These are phyloP conservation scores for Melieria picta DNA, from an alignment of 2,888 invertebrate species.

Conservation along the genomic window DNA sequence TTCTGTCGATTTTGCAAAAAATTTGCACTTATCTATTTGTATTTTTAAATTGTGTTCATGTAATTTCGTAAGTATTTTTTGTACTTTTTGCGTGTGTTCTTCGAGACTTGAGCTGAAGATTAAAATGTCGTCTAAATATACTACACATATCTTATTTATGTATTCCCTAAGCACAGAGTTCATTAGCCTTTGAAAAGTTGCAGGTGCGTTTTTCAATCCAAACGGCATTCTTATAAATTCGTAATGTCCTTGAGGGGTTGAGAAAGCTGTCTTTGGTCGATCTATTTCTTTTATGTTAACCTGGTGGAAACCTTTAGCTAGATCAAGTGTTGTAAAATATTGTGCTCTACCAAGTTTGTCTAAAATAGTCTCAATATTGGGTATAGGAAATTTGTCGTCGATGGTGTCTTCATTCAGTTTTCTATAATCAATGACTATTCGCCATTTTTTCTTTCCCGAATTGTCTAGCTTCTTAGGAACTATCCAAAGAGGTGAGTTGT, in stretches of 20 bases:
- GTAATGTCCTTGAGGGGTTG: slow-evolving; percentile 10
- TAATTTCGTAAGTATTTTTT: neutral
- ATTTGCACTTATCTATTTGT: neutral
- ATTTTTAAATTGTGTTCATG: neutral
- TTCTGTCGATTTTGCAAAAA: neutral
- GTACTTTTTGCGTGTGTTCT: neutral
- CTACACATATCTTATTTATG: neutral
- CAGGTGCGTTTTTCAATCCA: neutral
- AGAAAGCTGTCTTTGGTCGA: neutral
- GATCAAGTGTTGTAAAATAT: neutral
- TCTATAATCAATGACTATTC: neutral
- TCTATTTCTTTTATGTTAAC: neutral
- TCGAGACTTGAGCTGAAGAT: slow-evolving; percentile 4
- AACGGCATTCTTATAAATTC: neutral
- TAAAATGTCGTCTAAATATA: slow-evolving; percentile 8
- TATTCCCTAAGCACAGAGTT: neutral
- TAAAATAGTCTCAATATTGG: too few species aligned
- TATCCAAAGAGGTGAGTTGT: too few species aligned
- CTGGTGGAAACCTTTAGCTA: neutral
- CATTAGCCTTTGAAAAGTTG: slow-evolving; percentile 10
- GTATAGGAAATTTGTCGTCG: too few species aligned
- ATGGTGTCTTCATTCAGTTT: neutral
- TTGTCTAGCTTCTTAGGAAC: too few species aligned
- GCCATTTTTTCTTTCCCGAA: too few species aligned
- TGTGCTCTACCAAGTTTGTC: too few species aligned